Conservation (phyloP, 1,140 invertebrate genomes). For the Myzus persicae region DNA sequence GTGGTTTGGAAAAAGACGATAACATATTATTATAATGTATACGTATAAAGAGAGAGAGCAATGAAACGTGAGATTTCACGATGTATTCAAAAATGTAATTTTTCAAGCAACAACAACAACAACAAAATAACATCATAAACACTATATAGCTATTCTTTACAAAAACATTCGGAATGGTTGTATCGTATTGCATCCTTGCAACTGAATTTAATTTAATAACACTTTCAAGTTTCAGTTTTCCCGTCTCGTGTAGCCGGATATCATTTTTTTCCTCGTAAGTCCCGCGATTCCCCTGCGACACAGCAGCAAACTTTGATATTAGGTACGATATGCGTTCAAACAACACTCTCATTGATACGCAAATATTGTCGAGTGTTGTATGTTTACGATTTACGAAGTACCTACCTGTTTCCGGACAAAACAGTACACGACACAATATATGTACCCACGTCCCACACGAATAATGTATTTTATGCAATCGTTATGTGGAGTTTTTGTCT, state of each 20-base stretch:
- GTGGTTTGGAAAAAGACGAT: conserved; percentile 13
- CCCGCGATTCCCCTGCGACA: not conserved
- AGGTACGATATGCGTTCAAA: not conserved
- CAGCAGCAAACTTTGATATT: not conserved
- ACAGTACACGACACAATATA: not conserved
- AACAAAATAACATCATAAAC: not conserved
- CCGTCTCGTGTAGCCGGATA: not conserved
- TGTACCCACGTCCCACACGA: not conserved
- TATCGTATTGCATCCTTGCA: not conserved
- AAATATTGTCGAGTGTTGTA: not conserved
- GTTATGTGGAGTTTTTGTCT: not conserved
- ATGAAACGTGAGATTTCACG: not conserved
- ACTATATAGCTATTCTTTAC: conserved; percentile 1
- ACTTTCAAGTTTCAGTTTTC: not conserved
- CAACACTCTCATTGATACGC: not conserved
- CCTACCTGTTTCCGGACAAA: not conserved
- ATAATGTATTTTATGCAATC: not conserved
- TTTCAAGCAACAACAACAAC: not conserved
- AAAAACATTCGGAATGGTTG: not conserved
- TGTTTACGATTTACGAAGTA: not conserved
- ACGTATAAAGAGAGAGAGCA: too few relatives aligned
- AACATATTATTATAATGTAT: not conserved
- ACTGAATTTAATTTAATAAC: conserved; percentile 9
- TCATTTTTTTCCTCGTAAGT: not conserved
- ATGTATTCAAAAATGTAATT: conserved; percentile 2